Base-by-base conservation (phyloP, 1,140 invertebrate genomes). In the Megalopta genalis region DNA sequence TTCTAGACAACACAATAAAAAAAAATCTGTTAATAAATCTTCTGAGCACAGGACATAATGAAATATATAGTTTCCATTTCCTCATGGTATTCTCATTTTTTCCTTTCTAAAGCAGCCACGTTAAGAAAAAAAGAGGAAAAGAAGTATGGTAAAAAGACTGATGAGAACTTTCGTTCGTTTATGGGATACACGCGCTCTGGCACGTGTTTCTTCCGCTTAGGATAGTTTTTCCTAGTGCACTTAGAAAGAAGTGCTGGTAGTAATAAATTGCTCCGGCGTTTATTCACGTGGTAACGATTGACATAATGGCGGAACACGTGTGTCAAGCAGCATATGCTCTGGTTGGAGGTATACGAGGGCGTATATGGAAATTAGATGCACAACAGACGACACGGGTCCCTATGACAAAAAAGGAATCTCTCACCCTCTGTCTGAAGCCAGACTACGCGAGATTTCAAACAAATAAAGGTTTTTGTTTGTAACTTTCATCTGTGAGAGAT, bases 221-320 rank as follows among this genome's bases (percentile, higher is more conserved):
- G 42, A 39, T 25, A 21, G 27, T 52, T 39, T 63, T 69, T 54
- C 57, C 57, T 77, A n/a, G 18, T 49, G 8, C 7, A 25, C 25
- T 57, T 21, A 42, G 37, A 32, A 64, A 46, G 16, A 69, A 46
- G 37, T 57, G 12, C n/a, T 16, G 9, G 8, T 14, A n/a, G 59
- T 25, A 72, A 65, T 57, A 64, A 72, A 78, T 72, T 49, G 60
- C 21, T 81, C 59, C 21, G 27, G 57, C 64, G 81, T 81, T 85
- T 86, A 85, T 85, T 77, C 86, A 87, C 81, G 83, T 87, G 88
- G 84, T 87, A 87, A 87, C 86, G 86, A 89, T 88, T 90, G 88
- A 89, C 87, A 85, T 85, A 78, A 80, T 68, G 77, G 78, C 71
- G 81, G 83, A 81, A 88, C 88, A 87, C 84, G 86, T 88, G 86